Conservation (phyloP, 2,797 vertebrate species). For the Petrocephalus sullivani region DNA sequence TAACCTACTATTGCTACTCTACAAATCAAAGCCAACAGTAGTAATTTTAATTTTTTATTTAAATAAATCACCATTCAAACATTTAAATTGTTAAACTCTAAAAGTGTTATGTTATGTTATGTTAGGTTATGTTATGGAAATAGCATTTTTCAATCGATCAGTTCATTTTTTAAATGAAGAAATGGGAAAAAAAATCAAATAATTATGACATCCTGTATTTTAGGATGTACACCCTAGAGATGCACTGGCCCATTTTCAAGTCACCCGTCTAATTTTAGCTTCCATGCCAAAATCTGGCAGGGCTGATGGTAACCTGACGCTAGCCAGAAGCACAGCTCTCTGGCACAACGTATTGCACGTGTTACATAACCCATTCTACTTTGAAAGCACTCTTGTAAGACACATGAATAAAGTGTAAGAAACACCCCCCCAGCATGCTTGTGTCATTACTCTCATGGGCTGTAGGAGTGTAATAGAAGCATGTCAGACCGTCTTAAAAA, state of each 20-base stretch:
- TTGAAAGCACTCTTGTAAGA: background rate
- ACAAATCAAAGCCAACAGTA: background rate
- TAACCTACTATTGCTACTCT: background rate
- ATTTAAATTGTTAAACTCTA: background rate
- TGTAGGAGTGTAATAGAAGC: background rate
- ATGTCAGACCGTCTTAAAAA: background rate
- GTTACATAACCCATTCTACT: slow-evolving; percentile 19
- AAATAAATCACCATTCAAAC: background rate
- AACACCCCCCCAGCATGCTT: background rate
- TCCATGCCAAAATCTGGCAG: slow-evolving; percentile 17
- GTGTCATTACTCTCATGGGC: background rate
- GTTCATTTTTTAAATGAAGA: background rate
- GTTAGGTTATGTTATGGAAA: background rate
- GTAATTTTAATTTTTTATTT: background rate
- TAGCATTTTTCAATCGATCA: background rate
- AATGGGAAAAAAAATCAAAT: background rate
- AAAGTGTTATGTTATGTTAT: background rate
- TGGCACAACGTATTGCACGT: background rate
- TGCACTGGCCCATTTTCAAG: background rate
- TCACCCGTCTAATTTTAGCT: slow-evolving; percentile 14
- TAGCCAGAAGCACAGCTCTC: background rate
- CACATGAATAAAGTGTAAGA: background rate
- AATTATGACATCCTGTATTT: background rate
- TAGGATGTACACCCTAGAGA: slow-evolving; percentile 1
- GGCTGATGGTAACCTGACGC: background rate